These are phyloP conservation scores for Limnephilus lunatus DNA, from an alignment of 2,888 invertebrate genomes.

Conservation along the genomic window DNA sequence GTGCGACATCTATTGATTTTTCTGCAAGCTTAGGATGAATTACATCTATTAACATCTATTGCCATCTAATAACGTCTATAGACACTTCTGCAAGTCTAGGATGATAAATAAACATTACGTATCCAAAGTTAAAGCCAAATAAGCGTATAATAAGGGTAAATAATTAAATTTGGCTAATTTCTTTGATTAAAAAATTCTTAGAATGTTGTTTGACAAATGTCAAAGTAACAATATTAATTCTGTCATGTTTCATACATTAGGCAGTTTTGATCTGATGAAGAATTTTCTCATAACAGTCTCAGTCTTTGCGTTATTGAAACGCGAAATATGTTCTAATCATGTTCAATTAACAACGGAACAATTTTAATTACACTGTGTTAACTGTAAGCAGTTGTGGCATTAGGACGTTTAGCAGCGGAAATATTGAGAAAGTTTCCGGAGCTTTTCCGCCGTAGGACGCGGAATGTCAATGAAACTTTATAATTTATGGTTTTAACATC, in stretches of 20 bases:
- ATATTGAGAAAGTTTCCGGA: conserved; percentile 8
- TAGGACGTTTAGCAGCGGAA: background rate
- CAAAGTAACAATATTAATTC: background rate
- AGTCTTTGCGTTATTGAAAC: background rate
- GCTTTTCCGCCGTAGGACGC: background rate
- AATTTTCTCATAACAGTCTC: background rate
- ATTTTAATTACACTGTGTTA: background rate
- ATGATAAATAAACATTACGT: too few relatives aligned
- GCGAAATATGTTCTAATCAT: background rate
- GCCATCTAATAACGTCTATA: too few relatives aligned
- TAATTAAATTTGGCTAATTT: background rate
- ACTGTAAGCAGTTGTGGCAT: background rate
- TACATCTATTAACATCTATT: too few relatives aligned
- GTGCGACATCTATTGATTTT: too few relatives aligned
- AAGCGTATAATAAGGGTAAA: too few relatives aligned
- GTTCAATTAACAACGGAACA: background rate
- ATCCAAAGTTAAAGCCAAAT: too few relatives aligned
- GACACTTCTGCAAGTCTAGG: too few relatives aligned
- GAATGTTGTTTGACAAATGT: background rate
- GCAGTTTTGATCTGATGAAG: background rate
- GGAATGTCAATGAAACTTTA: conserved; percentile 17
- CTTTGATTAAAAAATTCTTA: background rate
- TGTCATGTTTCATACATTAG: background rate
- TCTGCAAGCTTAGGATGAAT: too few relatives aligned
- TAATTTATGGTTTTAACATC: conserved; percentile 26